phyloP scores from a whole-genome alignment of 2,797 vertebrate species.

The Sebastiscus tertius region DNA sequence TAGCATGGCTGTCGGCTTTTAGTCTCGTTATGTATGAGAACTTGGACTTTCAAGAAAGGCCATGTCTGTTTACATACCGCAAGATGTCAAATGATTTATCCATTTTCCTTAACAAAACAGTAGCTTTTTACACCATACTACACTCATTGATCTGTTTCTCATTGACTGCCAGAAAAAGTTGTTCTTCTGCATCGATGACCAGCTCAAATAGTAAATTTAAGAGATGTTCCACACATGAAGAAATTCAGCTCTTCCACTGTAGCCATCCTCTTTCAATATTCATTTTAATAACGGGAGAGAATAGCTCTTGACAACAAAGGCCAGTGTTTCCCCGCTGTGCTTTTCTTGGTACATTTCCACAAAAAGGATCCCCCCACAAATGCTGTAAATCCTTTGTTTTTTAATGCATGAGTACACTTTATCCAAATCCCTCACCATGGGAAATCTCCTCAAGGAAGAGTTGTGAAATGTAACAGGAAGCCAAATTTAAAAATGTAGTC shows the following conservation, averaged over 20 bases:
- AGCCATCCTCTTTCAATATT: constrained; percentile 4
- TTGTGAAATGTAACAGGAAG: too few species aligned
- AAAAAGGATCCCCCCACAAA: background rate
- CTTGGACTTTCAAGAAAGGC: background rate
- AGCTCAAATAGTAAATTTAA: background rate
- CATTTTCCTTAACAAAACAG: too few species aligned
- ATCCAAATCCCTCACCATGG: too few species aligned
- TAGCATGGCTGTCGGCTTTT: background rate
- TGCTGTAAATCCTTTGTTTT: too few species aligned
- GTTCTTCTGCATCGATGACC: background rate
- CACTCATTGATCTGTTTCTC: background rate
- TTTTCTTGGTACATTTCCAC: constrained; percentile 2
- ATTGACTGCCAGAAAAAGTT: background rate
- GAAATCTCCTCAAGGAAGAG: too few species aligned
- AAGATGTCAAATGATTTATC: background rate
- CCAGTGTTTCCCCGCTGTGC: constrained; percentile 4
- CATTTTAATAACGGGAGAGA: constrained; percentile 7
- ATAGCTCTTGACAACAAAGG: constrained; percentile 12
- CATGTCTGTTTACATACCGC: background rate
- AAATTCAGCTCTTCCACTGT: background rate
- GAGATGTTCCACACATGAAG: background rate
- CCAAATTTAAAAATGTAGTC: too few species aligned
- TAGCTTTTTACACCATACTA: too few species aligned
- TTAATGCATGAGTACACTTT: too few species aligned
- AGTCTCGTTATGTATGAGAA: background rate